These are phyloP conservation scores for Chaetops frenatus DNA, from an alignment of 2,113 vertebrate species.

Conservation along the genomic window DNA sequence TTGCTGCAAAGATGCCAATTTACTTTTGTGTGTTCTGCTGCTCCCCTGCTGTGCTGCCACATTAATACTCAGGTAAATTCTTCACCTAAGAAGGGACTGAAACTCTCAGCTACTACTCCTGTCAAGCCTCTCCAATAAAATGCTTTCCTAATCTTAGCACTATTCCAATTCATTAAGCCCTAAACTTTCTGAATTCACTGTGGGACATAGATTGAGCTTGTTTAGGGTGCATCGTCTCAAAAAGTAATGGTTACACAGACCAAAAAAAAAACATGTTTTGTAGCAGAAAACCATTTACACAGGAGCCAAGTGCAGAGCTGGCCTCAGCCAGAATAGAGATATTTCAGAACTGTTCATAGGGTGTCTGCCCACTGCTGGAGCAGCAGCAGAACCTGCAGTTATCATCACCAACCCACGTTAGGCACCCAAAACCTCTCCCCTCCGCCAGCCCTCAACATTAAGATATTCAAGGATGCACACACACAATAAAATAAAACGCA, in stretches of 20 bases:
- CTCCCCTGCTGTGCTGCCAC: background rate
- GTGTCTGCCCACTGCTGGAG: background rate
- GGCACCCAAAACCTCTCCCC: background rate
- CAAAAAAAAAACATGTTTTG: background rate
- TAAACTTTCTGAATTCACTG: background rate
- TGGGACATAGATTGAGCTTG: background rate
- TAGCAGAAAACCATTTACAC: background rate
- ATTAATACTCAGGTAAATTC: background rate
- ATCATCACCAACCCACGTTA: background rate
- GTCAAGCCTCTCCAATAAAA: background rate
- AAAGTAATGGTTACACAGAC: background rate
- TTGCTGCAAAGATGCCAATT: background rate
- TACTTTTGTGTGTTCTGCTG: background rate
- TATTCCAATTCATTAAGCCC: background rate
- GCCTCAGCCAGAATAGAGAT: rapidly evolving
- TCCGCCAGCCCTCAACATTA: background rate
- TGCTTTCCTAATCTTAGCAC: background rate
- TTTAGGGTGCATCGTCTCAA: background rate
- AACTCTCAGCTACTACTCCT: background rate
- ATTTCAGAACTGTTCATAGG: background rate
- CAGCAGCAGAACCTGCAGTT: background rate
- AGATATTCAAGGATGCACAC: background rate
- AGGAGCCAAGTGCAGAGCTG: background rate
- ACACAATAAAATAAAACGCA: background rate
- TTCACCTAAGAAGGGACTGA: background rate